Evolutionary conservation across 2,113 vertebrate genomes (phyloP), one percentile per base, ranked within the genome.

Genomic region (Nicator chloris): DNA sequence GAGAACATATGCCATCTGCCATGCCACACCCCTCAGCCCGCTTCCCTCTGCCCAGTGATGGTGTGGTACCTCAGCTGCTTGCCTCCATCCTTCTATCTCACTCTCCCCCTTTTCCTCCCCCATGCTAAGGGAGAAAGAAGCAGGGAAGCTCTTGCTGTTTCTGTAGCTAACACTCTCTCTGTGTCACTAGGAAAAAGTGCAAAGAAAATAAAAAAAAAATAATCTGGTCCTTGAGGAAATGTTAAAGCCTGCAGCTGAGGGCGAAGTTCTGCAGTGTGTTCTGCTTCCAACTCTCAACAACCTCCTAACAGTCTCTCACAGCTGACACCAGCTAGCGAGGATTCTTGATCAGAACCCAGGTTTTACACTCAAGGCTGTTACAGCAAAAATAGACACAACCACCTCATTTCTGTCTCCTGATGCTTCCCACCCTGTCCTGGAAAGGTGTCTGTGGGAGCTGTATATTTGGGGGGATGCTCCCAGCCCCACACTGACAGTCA

Each of bases 401-500:
- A 39, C 4, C 30, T 63, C 39, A 6, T 31, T 77, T 33, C 33
- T 6, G 1, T 5, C 49, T 54, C 40, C 39, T 6, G 6, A 3
- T 33, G 37, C 57, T 86, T 86, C 44, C 40, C 35, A 50, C 6
- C 6, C 19, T 3, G 5, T 26, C 71, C 59, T 15, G 16, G 71
- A 60, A 64, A 70, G 31, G 9, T 8, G 3, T 13, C 66, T 79
- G 35, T 39, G 35, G 71, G 66, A 31, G 51, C 23, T 5, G 18
- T 0, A 0, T 20, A 21, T 2, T 0, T 5, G 6, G 24, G 33
- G 0, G 5, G 12, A 9, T 16, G 10, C 10, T 66, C 27, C 11
- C 49, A 72, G 31, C 11, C 24, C 16, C 13, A 9, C 31, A 15
- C 27, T 13, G n/a, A 20, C 24, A 13, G 15, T 19, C 23, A 53